Evolutionary conservation across 64 coral and sea anemone genomes (phyloP).

Genomic region (Trachythela sp.): DNA sequence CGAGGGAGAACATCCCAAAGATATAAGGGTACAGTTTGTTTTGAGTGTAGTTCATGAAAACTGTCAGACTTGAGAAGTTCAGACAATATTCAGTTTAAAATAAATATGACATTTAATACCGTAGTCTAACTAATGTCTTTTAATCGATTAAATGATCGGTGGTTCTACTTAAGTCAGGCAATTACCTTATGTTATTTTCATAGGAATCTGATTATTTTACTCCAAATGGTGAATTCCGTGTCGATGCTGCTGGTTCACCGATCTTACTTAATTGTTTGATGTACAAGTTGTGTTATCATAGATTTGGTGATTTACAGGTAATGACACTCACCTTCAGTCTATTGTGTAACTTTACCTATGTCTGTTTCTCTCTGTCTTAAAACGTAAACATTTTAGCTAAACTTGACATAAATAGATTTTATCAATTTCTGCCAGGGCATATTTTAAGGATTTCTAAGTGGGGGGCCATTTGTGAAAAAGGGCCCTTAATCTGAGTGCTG

Average conservation of each 20-base stretch:
- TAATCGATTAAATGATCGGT: too few species aligned
- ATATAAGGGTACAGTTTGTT: conserved; percentile 80
- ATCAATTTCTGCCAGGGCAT: too few species aligned
- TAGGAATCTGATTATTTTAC: conserved; percentile 99
- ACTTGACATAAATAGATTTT: too few species aligned
- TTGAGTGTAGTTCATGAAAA: not conserved
- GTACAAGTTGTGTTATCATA: conserved; percentile 99
- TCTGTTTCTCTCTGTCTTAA: not conserved
- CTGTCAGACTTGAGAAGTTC: not conserved
- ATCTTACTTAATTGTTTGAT: conserved; percentile 89
- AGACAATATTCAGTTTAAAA: not conserved
- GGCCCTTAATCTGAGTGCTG: too few species aligned
- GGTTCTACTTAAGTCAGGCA: too few species aligned
- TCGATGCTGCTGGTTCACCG: conserved; percentile 88
- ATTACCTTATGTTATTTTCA: not conserved
- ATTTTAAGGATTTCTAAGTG: too few species aligned
- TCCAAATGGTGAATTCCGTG: conserved; percentile 95
- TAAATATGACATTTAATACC: not conserved
- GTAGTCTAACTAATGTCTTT: too few species aligned
- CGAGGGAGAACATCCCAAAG: conserved; percentile 92
- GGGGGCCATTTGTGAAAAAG: too few species aligned
- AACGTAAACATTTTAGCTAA: too few species aligned
- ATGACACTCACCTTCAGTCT: not conserved
- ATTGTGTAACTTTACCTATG: not conserved
- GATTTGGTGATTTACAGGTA: conserved; percentile 99